Base-by-base conservation (phyloP, 2,797 vertebrate genomes). In the Gobionotothen gibberifrons region DNA sequence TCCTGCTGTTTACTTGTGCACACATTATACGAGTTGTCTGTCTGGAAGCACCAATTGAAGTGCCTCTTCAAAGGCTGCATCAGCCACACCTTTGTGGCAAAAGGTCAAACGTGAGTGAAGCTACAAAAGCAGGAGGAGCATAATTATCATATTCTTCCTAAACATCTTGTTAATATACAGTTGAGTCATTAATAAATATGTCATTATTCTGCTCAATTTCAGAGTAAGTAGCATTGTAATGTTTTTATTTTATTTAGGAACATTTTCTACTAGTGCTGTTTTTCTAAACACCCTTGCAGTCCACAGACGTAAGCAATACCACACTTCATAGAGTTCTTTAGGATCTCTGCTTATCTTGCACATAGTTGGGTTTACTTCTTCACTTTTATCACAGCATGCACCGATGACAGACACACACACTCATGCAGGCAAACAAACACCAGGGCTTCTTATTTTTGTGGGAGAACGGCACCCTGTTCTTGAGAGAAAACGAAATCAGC, bases 401-500 rank as follows among this genome's bases (percentile, higher is more conserved):
- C 39, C 76, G 76, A 42, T 49, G 17, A 64, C 32, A 55, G 11
- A 52, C 7, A 42, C 11, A 55, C 17, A 54, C 58, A 60, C 22
- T 36, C 32, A 36, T 36, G 32, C 32, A 7, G 32, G 32, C 32
- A 36, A 26, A 70, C 36, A 75, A 53, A 64, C 73, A 78, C 32
- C 32, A 13, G 52, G 55, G 44, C 51, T 54, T 76, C 44, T 69
- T 78, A 36, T 72, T 52, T 59, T 70, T 40, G 32, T 72, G 14
- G 62, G 51, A 64, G 56, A 83, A 64, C 72, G 78, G 47, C 73
- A 72, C 62, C 66, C 72, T 71, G 46, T 78, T 69, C 67, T 77
- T 3, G 12, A 63, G 48, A 69, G 58, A 79, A 85, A 84, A 67
- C 60, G 57, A 82, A 88, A 87, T 82, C 70, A 72, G 65, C 78